phyloP scores from a whole-genome alignment of 2,888 invertebrate genomes.

The Polyommatus icarus region DNA sequence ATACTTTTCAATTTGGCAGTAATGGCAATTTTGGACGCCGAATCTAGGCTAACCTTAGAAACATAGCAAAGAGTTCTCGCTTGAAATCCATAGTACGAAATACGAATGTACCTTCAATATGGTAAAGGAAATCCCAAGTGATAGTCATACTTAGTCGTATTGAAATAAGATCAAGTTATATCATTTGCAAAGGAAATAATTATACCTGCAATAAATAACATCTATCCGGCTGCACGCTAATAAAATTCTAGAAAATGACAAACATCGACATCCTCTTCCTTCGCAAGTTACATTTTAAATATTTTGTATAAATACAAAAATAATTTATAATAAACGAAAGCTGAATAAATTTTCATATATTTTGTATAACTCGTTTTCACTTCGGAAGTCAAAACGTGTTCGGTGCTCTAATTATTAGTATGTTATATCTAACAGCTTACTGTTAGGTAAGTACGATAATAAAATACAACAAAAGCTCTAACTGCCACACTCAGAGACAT shows the following conservation, averaged over 20 bases:
- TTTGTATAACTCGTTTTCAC: conserved; percentile 21
- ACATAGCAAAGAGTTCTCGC: too few species aligned
- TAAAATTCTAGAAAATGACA: conserved; percentile 25
- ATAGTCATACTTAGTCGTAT: neutral
- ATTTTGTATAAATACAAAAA: conserved; percentile 22
- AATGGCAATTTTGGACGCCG: too few species aligned
- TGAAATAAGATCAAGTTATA: conserved; percentile 10
- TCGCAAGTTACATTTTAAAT: conserved; percentile 21
- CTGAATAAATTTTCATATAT: conserved; percentile 27
- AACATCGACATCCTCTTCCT: conserved; percentile 27
- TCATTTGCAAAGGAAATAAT: conserved; percentile 20
- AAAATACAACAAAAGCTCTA: neutral
- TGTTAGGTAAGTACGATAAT: neutral
- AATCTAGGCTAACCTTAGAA: too few species aligned
- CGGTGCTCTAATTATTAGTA: conserved; percentile 2
- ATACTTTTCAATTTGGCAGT: too few species aligned
- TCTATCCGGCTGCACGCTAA: conserved; percentile 19
- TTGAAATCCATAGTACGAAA: too few species aligned
- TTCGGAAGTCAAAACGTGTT: conserved; percentile 26
- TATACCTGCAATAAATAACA: conserved; percentile 24
- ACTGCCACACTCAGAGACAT: too few species aligned
- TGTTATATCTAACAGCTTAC: conserved; percentile 1
- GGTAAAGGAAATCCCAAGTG: neutral
- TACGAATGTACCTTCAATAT: too few species aligned
- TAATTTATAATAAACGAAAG: conserved; percentile 27